Evolutionary conservation across 2,113 vertebrate genomes (phyloP).

Genomic region (Phylloscopus trochilus): DNA sequence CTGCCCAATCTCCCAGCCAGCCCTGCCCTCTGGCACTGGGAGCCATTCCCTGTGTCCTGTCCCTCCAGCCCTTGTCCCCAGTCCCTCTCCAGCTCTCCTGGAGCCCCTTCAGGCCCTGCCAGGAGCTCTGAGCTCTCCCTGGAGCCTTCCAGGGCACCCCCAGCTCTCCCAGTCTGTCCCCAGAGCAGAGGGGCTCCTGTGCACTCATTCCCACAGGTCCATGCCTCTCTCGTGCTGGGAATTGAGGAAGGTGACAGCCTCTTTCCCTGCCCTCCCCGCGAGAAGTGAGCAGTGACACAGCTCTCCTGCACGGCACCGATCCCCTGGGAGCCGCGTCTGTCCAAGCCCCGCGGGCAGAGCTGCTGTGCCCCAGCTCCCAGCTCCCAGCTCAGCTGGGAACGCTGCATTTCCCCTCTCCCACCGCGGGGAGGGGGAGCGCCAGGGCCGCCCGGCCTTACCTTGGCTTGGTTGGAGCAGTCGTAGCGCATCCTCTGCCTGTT

Average conservation of each 20-base stretch:
- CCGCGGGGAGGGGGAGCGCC: not conserved
- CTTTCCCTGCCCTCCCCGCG: not conserved
- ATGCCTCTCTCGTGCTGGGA: not conserved
- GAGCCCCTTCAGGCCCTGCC: not conserved
- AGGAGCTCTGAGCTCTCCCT: not conserved
- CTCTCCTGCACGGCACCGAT: rapidly evolving
- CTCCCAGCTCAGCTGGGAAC: not conserved
- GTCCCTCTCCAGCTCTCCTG: not conserved
- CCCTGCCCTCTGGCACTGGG: not conserved
- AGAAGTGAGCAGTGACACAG: not conserved
- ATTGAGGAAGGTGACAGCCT: not conserved
- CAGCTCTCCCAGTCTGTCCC: not conserved
- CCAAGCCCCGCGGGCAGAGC: not conserved
- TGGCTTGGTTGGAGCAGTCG: conserved; percentile 91
- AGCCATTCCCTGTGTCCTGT: not conserved
- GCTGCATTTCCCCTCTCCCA: not conserved
- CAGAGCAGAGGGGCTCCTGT: not conserved
- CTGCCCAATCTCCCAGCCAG: not conserved
- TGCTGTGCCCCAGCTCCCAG: not conserved
- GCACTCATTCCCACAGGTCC: not conserved
- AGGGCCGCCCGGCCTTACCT: conserved; percentile 68
- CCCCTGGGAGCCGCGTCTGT: not conserved
- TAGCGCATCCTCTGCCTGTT: conserved; percentile 94
- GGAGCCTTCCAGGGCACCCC: not conserved
- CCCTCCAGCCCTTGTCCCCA: not conserved